Percentiles rank a stretch among this genome's conserved stretches.
phyloP scores from a whole-genome alignment of 2,888 invertebrate species.

The Scaptomyza caliginosa region DNA sequence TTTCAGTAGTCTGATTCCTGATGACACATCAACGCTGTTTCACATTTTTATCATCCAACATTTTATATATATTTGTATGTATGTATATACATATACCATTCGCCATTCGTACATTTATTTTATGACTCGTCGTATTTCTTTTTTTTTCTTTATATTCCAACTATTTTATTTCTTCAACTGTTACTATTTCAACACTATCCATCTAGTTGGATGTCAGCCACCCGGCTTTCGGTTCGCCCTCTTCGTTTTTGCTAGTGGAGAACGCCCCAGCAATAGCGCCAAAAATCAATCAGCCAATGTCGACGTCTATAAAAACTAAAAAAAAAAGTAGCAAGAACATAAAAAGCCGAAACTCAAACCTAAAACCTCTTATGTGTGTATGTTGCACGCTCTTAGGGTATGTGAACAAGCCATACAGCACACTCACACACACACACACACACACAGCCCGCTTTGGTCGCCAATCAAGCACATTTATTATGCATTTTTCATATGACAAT shows the following conservation, averaged over 20 bases:
- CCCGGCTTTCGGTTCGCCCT: not conserved
- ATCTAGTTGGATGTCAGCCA: constrained; percentile 14
- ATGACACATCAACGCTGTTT: constrained; percentile 38
- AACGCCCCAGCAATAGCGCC: constrained; percentile 50
- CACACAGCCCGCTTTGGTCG: constrained; percentile 17
- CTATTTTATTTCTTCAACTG: constrained; percentile 36
- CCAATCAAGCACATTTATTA: constrained; percentile 76
- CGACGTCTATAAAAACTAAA: constrained; percentile 43
- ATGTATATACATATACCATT: constrained; percentile 9
- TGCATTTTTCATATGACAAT: constrained; percentile 76
- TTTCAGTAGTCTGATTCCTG: constrained; percentile 13
- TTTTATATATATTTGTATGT: constrained; percentile 36
- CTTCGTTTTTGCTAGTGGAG: not conserved
- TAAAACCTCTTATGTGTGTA: constrained; percentile 7
- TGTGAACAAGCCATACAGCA: constrained; percentile 45
- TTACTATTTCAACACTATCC: constrained; percentile 40
- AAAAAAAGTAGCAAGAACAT: not conserved
- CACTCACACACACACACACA: constrained; percentile 12
- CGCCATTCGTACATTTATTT: constrained; percentile 39
- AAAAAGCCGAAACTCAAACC: constrained; percentile 13
- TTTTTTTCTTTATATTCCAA: not conserved
- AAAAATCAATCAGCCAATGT: constrained; percentile 67
- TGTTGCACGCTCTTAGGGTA: constrained; percentile 48
- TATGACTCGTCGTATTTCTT: constrained; percentile 27
- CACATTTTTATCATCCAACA: constrained; percentile 26